These are phyloP conservation scores for Takifugu bimaculatus DNA, from an alignment of 2,113 vertebrate genomes.

Conservation along the genomic window DNA sequence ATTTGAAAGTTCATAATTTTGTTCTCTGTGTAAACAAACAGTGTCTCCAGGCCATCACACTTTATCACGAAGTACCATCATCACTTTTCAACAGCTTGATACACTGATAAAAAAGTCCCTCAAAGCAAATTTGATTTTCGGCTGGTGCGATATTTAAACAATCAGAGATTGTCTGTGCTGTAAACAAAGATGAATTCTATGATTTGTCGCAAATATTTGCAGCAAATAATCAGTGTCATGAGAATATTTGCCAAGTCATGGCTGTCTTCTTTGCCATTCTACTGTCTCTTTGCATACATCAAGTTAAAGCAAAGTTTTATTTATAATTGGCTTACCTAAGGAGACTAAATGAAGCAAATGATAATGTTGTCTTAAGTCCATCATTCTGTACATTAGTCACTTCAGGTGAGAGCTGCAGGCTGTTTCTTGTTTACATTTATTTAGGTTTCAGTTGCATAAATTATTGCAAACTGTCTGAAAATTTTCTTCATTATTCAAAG, in stretches of 20 bases:
- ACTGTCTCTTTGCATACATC: conserved; percentile 9
- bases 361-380: neutral
- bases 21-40: conserved; percentile 3
- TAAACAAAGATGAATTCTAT: conserved; percentile 55
- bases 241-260: conserved; percentile 52
- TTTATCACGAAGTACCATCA: neutral
- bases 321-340: conserved; percentile 28
- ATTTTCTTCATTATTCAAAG: no score
- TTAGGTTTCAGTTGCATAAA: no score
- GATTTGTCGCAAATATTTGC: conserved; percentile 69
- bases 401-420: no score
- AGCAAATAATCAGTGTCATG: conserved; percentile 62
- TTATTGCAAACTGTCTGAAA: no score
- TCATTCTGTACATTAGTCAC: neutral
- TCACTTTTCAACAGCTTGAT: neutral
- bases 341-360: neutral
- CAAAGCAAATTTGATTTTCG: conserved; percentile 31
- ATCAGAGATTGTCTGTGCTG: conserved; percentile 44
- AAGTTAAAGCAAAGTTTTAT: conserved; percentile 2
- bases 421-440: no score
- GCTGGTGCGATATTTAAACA: conserved; percentile 49
- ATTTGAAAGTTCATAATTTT: neutral
- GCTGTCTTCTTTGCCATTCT: conserved; percentile 15
- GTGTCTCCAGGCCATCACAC: neutral
- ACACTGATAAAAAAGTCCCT: neutral